phyloP scores from a whole-genome alignment of 2,888 invertebrate genomes.

The Emmelina monodactyla region DNA sequence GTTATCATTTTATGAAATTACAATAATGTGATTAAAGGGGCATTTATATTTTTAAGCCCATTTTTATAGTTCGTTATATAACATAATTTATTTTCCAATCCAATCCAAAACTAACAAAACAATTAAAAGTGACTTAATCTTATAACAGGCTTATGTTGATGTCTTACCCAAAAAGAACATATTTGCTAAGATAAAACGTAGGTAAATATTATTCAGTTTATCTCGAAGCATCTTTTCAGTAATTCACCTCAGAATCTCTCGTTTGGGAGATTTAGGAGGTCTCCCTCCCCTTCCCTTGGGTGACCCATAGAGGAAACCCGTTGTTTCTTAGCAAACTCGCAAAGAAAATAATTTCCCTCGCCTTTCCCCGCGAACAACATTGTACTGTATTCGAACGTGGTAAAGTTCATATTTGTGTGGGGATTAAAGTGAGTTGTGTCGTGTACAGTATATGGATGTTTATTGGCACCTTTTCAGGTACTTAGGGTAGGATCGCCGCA shows the following conservation, averaged over 20 bases:
- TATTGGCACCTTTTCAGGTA: slow-evolving; percentile 62
- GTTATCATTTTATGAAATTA: no score
- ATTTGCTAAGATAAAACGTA: neutral
- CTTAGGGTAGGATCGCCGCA: slow-evolving; percentile 46
- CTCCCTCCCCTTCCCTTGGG: slow-evolving; percentile 47
- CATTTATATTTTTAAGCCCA: no score
- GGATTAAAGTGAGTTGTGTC: slow-evolving; percentile 19
- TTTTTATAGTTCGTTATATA: no score
- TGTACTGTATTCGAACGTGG: slow-evolving; percentile 15
- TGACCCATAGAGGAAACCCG: slow-evolving; percentile 52
- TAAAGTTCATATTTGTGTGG: slow-evolving; percentile 17
- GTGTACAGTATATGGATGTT: slow-evolving; percentile 24
- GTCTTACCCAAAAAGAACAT: neutral
- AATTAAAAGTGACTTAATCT: no score
- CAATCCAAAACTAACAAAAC: no score
- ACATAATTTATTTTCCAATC: no score
- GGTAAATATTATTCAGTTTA: slow-evolving; percentile 28
- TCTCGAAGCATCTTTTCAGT: slow-evolving; percentile 45
- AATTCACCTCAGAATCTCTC: slow-evolving; percentile 49
- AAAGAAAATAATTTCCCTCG: slow-evolving; percentile 21
- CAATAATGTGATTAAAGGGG: no score
- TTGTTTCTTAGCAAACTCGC: slow-evolving; percentile 52
- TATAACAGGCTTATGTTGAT: no score
- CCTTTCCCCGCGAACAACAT: slow-evolving; percentile 13
- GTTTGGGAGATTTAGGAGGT: slow-evolving; percentile 54